These are phyloP conservation scores for Triplophysa dalaica DNA, from an alignment of 2,113 vertebrate genomes.

Conservation along the genomic window DNA sequence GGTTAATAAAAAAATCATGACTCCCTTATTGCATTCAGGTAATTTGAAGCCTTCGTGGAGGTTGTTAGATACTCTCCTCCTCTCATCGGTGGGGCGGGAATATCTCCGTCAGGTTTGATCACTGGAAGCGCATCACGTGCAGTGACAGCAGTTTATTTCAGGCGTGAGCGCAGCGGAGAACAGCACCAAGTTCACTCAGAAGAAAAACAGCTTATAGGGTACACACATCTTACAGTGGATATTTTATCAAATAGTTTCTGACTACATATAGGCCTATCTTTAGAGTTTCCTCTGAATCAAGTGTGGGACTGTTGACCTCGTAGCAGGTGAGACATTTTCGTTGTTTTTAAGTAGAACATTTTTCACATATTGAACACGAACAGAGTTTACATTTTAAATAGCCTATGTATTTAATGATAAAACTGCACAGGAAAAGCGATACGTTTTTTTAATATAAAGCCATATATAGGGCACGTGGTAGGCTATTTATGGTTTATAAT, in stretches of 20 bases:
- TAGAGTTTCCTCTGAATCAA: neutral
- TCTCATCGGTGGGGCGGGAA: neutral
- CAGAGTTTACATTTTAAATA: neutral
- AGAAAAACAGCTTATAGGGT: neutral
- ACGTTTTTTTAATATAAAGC: no score
- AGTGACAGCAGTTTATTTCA: neutral
- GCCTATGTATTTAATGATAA: neutral
- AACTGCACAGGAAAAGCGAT: neutral
- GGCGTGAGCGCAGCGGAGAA: neutral
- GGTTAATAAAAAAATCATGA: neutral
- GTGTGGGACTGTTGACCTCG: neutral
- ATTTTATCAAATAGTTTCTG: neutral
- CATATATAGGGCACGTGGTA: neutral
- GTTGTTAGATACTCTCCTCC: slow-evolving; percentile 9
- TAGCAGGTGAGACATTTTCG: neutral
- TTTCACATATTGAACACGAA: neutral
- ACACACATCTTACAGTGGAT: neutral
- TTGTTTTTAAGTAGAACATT: neutral
- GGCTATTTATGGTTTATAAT: neutral
- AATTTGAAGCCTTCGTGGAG: neutral
- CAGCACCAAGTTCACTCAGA: slow-evolving; percentile 5
- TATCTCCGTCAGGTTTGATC: neutral
- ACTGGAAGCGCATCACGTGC: neutral
- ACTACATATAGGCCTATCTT: neutral
- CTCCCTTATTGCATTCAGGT: neutral